Evolutionary conservation across 92 coral and sea anemone genomes (phyloP).

Genomic region (Epizoanthus fatuus): DNA sequence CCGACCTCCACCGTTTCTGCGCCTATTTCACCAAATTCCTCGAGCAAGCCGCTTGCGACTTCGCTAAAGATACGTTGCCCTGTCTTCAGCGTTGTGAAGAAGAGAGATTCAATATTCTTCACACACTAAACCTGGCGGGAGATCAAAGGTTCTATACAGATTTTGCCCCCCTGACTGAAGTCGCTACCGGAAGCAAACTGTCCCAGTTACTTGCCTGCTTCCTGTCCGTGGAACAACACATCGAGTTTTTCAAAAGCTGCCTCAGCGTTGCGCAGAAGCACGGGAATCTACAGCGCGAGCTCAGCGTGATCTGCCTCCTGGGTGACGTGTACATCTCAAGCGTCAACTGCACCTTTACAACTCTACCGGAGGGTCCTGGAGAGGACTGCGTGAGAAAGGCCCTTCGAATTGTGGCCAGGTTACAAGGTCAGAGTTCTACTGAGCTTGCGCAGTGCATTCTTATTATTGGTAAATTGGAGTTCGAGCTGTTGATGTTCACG

Average conservation of each 20-base stretch:
- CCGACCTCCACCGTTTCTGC: constrained; percentile 48
- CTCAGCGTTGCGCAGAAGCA: constrained; percentile 35
- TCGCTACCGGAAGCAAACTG: constrained; percentile 16
- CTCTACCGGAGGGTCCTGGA: constrained; percentile 48
- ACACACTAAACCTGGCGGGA: constrained; percentile 27
- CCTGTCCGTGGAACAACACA: constrained; percentile 43
- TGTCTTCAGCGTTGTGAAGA: constrained; percentile 38
- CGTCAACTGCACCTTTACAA: constrained; percentile 48
- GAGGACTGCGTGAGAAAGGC: constrained; percentile 35
- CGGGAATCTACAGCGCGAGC: constrained; percentile 49
- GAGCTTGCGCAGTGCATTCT: constrained; percentile 45
- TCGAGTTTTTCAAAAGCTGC: constrained; percentile 35
- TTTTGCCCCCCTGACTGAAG: constrained; percentile 28
- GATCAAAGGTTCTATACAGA: constrained; percentile 30
- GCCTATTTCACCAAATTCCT: constrained; percentile 31
- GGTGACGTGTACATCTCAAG: constrained; percentile 53
- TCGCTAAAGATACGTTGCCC: constrained; percentile 11
- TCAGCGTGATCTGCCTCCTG: constrained; percentile 23
- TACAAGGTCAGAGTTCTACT: constrained; percentile 9
- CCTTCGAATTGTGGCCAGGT: constrained; percentile 11
- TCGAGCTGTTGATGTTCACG: constrained; percentile 19
- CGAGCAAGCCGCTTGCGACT: constrained; percentile 10
- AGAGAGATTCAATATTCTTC: constrained; percentile 44
- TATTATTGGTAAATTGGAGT: constrained; percentile 26
- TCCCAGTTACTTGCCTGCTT: constrained; percentile 24